phyloP scores from a whole-genome alignment of 2,113 vertebrate species.

The Python bivittatus region DNA sequence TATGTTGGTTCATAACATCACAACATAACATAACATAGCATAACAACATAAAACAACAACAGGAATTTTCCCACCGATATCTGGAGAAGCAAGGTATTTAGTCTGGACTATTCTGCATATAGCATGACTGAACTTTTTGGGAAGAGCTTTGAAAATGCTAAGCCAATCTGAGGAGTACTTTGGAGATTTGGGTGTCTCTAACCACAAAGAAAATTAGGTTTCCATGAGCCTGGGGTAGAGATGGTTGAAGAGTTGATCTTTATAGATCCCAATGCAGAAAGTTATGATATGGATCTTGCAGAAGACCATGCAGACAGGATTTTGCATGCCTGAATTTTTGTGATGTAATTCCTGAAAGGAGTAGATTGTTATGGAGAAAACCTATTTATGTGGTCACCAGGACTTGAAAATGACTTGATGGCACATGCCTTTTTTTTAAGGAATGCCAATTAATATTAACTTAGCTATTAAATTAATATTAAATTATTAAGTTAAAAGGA shows the following conservation, averaged over 20 bases:
- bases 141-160: background rate
- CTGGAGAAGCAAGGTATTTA: background rate
- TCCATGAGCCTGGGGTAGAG: background rate
- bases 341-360: background rate
- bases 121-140: background rate
- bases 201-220: background rate
- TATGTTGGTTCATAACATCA: background rate
- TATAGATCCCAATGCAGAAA: background rate
- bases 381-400: background rate
- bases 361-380: background rate
- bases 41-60: background rate
- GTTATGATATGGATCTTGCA: background rate
- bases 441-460: background rate
- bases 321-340: background rate
- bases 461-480: background rate
- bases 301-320: background rate
- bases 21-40: background rate
- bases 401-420: background rate
- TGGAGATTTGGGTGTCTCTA: background rate
- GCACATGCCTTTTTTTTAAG: background rate
- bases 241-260: background rate
- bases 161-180: background rate
- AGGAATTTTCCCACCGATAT: background rate
- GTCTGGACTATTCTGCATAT: background rate
- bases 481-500: background rate